Evolutionary conservation across 2,888 invertebrate species (phyloP).

Genomic region (Lasioglossum pauxillum): DNA sequence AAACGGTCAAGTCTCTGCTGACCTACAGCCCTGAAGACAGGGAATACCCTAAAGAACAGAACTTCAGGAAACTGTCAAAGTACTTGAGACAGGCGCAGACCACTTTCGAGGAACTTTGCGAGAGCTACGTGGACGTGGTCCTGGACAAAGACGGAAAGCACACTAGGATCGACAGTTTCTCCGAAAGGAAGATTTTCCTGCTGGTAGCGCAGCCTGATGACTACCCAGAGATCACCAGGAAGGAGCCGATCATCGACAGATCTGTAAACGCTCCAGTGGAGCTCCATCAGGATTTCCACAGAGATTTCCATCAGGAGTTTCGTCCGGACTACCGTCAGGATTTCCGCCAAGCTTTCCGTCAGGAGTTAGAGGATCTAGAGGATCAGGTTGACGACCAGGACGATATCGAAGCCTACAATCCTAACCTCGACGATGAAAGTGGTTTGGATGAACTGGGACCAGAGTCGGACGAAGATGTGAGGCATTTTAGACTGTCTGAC

Average conservation of each 20-base stretch:
- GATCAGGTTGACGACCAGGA: slow-evolving; percentile 60
- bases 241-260: slow-evolving; percentile 71
- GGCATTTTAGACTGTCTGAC: slow-evolving; percentile 80
- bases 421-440: slow-evolving; percentile 69
- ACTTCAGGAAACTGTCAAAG: slow-evolving; percentile 69
- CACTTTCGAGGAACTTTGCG: slow-evolving; percentile 85
- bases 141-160: slow-evolving; percentile 85
- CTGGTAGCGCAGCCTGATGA: slow-evolving; percentile 87
- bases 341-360: background rate
- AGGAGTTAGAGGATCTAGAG: slow-evolving; percentile 1
- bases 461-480: slow-evolving; percentile 68
- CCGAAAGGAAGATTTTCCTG: slow-evolving; percentile 87
- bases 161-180: slow-evolving; percentile 80
- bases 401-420: slow-evolving; percentile 64
- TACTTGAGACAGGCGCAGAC: slow-evolving; percentile 79
- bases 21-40: slow-evolving; percentile 47
- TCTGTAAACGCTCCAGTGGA: slow-evolving; percentile 12
- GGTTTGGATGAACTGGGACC: slow-evolving; percentile 68
- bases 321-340: background rate
- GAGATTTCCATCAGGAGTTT: background rate
- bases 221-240: slow-evolving; percentile 82
- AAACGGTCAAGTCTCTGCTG: slow-evolving; percentile 75
- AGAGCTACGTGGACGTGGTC: slow-evolving; percentile 85
- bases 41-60: slow-evolving; percentile 48
- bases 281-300: background rate